Percentiles rank a stretch among this genome's conserved stretches.
These are phyloP conservation scores for Ooceraea biroi DNA, from an alignment of 1,140 invertebrate genomes.

Conservation along the genomic window DNA sequence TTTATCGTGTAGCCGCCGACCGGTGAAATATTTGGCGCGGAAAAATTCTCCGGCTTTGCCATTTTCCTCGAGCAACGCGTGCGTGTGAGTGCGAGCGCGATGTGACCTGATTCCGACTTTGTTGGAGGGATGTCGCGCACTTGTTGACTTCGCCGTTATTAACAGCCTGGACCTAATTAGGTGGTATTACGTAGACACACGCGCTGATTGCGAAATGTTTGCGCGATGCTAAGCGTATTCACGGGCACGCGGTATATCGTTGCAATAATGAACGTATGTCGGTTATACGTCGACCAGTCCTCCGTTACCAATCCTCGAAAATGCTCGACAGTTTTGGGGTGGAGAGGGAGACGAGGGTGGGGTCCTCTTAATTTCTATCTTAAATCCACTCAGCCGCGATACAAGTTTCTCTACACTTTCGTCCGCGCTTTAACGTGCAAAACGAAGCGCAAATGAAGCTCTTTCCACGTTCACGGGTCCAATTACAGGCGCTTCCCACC, in stretches of 20 bases:
- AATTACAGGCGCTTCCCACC: conserved; percentile 64
- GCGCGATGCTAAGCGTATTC: conserved; percentile 44
- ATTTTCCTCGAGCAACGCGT: not conserved
- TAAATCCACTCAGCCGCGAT: conserved; percentile 24
- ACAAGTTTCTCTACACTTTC: conserved; percentile 24
- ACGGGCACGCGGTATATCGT: conserved; percentile 36
- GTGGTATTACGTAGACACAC: conserved; percentile 26
- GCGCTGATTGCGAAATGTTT: conserved; percentile 62
- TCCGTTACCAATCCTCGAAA: not conserved
- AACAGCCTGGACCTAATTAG: conserved; percentile 37
- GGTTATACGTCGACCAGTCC: conserved; percentile 27
- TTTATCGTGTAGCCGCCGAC: conserved; percentile 26
- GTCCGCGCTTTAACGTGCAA: conserved; percentile 1
- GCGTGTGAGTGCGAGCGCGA: too few relatives aligned
- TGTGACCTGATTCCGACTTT: conserved; percentile 16
- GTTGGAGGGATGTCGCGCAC: not conserved
- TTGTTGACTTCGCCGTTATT: conserved; percentile 35
- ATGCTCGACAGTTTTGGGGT: not conserved
- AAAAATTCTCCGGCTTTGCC: not conserved
- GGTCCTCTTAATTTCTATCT: conserved; percentile 64
- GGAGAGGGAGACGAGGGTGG: not conserved
- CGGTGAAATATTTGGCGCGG: conserved; percentile 22
- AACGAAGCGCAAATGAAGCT: conserved; percentile 71
- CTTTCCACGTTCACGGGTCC: conserved; percentile 63
- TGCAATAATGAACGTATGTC: conserved; percentile 15